These are phyloP conservation scores for Sympetrum striolatum DNA, from an alignment of 2,888 invertebrate species.

Conservation along the genomic window DNA sequence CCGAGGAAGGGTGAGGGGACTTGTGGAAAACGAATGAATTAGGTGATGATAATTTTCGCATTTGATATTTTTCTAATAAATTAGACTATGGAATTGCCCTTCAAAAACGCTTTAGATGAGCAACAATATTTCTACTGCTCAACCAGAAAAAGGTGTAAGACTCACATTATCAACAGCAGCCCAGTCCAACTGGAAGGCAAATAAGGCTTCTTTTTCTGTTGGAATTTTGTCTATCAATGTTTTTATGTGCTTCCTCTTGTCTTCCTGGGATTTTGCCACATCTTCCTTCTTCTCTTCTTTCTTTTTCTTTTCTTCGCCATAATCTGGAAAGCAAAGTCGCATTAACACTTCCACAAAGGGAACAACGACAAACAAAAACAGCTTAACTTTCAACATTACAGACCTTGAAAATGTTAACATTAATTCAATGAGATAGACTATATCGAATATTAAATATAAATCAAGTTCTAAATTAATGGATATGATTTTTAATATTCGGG, in stretches of 20 bases:
- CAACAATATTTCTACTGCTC: neutral
- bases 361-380: neutral
- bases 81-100: neutral
- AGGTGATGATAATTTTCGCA: too few relatives aligned
- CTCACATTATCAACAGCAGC: conserved; percentile 75
- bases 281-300: conserved; percentile 67
- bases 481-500: too few relatives aligned
- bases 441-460: too few relatives aligned
- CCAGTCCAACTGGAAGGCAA: conserved; percentile 94
- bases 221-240: conserved; percentile 98
- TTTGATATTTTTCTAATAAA: too few relatives aligned
- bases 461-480: too few relatives aligned
- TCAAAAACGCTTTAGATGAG: neutral
- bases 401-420: too few relatives aligned
- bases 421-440: too few relatives aligned
- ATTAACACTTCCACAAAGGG: neutral
- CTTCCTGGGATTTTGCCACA: conserved; percentile 81
- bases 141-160: conserved; percentile 39
- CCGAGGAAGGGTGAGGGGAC: too few relatives aligned
- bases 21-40: too few relatives aligned
- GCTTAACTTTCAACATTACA: too few relatives aligned
- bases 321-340: conserved; percentile 59
- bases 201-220: conserved; percentile 94
- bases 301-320: conserved; percentile 67
- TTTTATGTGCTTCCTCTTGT: conserved; percentile 95